Evolutionary conservation across 2,888 invertebrate genomes (phyloP).

Genomic region (Nemotelus pantherinus): DNA sequence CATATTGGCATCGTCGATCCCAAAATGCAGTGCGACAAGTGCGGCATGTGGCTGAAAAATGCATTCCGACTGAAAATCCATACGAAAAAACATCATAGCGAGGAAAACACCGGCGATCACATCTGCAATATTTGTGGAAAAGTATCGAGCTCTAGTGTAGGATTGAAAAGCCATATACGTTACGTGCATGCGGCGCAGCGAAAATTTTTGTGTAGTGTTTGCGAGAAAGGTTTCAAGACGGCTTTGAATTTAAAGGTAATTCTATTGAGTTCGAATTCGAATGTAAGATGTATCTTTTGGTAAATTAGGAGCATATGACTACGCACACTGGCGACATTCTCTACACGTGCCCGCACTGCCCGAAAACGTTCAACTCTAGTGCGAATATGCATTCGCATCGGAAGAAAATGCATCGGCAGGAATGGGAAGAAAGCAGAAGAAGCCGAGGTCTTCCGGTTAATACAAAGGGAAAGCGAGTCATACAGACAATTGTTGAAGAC

Average conservation of each 20-base stretch:
- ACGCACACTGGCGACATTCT: slow-evolving; percentile 47
- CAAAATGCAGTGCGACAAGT: slow-evolving; percentile 58
- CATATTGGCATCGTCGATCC: slow-evolving; percentile 58
- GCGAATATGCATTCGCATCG: slow-evolving; percentile 48
- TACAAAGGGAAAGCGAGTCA: slow-evolving; percentile 23
- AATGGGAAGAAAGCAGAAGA: slow-evolving; percentile 42
- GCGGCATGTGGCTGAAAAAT: slow-evolving; percentile 54
- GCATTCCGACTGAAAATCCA: slow-evolving; percentile 42
- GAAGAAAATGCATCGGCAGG: slow-evolving; percentile 47
- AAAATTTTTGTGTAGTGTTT: slow-evolving; percentile 45
- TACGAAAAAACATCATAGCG: slow-evolving; percentile 42
- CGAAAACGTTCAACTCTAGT: slow-evolving; percentile 47
- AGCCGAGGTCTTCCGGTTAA: slow-evolving; percentile 34
- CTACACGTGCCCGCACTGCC: slow-evolving; percentile 47
- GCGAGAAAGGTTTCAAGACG: slow-evolving; percentile 60
- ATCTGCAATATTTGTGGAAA: slow-evolving; percentile 60
- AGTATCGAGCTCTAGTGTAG: slow-evolving; percentile 43
- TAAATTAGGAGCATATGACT: slow-evolving; percentile 45
- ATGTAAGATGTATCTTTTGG: neutral
- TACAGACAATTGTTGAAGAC: slow-evolving; percentile 2
- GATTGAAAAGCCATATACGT: slow-evolving; percentile 47
- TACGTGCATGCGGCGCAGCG: slow-evolving; percentile 45
- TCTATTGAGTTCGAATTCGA: slow-evolving; percentile 3
- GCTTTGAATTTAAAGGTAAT: slow-evolving; percentile 57
- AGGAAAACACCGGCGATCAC: slow-evolving; percentile 52